A percentile compares a stretch with the other conserved stretches of the same genome.
These are phyloP conservation scores for Hipparchia semele DNA, from an alignment of 2,888 invertebrate genomes.

Conservation along the genomic window DNA sequence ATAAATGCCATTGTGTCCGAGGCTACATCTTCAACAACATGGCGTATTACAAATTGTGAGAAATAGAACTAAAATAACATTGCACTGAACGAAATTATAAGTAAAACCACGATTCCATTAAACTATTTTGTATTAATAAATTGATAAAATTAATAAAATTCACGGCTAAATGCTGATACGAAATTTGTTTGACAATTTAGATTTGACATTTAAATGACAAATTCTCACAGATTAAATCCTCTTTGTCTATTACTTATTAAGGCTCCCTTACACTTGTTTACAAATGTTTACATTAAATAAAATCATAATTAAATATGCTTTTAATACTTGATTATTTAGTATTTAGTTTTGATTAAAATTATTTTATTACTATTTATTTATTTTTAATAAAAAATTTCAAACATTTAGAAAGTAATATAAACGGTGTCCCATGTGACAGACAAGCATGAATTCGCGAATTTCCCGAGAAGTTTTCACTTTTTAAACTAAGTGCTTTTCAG, in stretches of 20 bases:
- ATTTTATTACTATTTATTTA: neutral
- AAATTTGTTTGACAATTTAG: constrained; percentile 46
- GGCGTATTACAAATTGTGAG: constrained; percentile 24
- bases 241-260: neutral
- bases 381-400: neutral
- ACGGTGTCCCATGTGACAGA: constrained; percentile 44
- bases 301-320: neutral
- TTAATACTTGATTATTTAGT: neutral
- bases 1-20: constrained; percentile 51
- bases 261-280: neutral
- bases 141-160: constrained; percentile 30
- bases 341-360: neutral
- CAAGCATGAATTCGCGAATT: constrained; percentile 46
- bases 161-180: constrained; percentile 36
- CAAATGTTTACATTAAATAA: neutral
- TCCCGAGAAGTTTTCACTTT: constrained; percentile 40
- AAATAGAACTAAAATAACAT: constrained; percentile 31
- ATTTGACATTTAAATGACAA: constrained; percentile 38
- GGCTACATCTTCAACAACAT: constrained; percentile 41
- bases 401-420: neutral
- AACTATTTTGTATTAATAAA: constrained; percentile 21
- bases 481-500: constrained; percentile 48
- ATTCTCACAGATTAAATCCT: constrained; percentile 24
- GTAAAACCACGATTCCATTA: constrained; percentile 15
- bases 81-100: constrained; percentile 9